A percentile compares a stretch with the other conserved stretches of the same genome.
Conservation (phyloP, 2,797 vertebrate species). For the Lophius americanus region DNA sequence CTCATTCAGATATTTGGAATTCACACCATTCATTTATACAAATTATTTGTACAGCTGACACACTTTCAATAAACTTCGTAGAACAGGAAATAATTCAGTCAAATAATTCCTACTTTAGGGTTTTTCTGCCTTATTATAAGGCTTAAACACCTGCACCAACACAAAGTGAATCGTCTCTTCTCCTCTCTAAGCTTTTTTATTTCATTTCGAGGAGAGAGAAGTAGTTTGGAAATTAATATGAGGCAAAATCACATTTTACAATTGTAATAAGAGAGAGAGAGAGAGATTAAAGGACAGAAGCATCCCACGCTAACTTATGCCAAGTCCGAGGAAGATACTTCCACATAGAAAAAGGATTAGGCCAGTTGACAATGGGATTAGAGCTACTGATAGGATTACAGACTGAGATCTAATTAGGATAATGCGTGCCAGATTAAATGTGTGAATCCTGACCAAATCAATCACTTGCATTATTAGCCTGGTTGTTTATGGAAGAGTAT, state of each 20-base stretch:
- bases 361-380: conserved; percentile 75
- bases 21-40: not conserved
- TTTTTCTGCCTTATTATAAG: not conserved
- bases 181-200: not conserved
- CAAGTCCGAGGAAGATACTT: conserved; percentile 65
- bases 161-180: not conserved
- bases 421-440: conserved; percentile 70
- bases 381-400: conserved; percentile 69
- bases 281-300: conserved; percentile 19
- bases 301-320: conserved; percentile 29
- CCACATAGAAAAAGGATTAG: conserved; percentile 73
- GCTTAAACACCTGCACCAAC: not conserved
- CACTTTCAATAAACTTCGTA: not conserved
- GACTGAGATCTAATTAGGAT: conserved; percentile 70
- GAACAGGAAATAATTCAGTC: not conserved
- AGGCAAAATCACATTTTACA: conserved; percentile 5
- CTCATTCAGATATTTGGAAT: not conserved
- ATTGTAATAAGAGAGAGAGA: conserved; percentile 1
- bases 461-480: conserved; percentile 26
- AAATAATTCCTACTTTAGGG: not conserved
- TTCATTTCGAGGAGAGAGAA: not conserved
- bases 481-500: conserved; percentile 13
- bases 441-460: conserved; percentile 58
- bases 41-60: not conserved
- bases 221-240: not conserved